phyloP scores from a whole-genome alignment of 2,113 vertebrate species.

The Urocynchramus pylzowi region DNA sequence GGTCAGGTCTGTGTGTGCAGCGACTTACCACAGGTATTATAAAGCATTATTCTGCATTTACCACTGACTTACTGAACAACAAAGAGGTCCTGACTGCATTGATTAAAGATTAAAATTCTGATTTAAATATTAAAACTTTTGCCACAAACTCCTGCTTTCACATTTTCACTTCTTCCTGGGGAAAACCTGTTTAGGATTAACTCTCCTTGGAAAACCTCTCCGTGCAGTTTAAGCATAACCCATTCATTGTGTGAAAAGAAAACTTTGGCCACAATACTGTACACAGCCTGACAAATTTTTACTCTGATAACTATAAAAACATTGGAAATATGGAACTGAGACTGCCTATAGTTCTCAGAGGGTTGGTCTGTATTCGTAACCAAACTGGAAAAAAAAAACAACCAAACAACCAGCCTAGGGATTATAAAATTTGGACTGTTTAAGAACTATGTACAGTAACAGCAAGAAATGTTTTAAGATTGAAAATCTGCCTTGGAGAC shows the following conservation, averaged over 20 bases:
- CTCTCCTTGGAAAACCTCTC: background rate
- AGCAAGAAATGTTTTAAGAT: background rate
- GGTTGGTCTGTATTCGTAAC: accelerated
- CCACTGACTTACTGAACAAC: background rate
- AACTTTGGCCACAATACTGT: background rate
- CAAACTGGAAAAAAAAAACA: background rate
- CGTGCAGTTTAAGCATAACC: background rate
- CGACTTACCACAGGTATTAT: background rate
- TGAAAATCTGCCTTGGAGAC: background rate
- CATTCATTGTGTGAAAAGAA: background rate
- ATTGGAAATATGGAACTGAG: background rate
- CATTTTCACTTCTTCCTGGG: background rate
- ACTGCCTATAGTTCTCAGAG: background rate
- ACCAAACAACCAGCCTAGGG: background rate
- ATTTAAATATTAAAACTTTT: too few relatives aligned
- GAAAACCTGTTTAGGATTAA: background rate
- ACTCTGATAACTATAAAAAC: background rate
- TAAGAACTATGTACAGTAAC: background rate
- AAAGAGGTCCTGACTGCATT: background rate
- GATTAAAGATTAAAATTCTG: background rate
- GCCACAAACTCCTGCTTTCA: background rate
- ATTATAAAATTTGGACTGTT: background rate
- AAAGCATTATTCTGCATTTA: background rate
- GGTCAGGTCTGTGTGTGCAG: background rate
- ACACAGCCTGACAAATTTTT: background rate